Evolutionary conservation across 2,888 invertebrate species (phyloP).

Genomic region (Ormyrus nitidulus): DNA sequence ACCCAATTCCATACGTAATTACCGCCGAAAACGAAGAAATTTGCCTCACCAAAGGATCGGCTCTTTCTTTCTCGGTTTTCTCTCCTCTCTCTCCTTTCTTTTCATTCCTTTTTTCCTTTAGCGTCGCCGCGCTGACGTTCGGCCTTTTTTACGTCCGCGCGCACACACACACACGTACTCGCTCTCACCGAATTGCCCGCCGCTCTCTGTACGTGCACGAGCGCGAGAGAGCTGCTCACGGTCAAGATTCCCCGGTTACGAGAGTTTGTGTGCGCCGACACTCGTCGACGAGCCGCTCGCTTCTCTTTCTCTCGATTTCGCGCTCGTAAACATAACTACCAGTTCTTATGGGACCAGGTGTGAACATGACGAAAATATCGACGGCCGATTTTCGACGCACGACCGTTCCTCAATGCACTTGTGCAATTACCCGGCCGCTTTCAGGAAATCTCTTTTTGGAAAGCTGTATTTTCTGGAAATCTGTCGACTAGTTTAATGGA

Average conservation of each 20-base stretch:
- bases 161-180: too few species aligned
- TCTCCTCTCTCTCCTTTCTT: conserved; percentile 1
- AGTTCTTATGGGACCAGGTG: conserved; percentile 38
- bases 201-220: not conserved
- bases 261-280: not conserved
- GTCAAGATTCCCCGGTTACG: too few species aligned
- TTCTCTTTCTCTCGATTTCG: conserved; percentile 50
- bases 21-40: conserved; percentile 58
- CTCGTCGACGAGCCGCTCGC: not conserved
- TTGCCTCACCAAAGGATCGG: conserved; percentile 52
- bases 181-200: not conserved
- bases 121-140: too few species aligned
- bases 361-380: conserved; percentile 48
- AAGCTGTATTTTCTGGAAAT: too few species aligned
- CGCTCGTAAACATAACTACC: conserved; percentile 58
- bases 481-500: too few species aligned
- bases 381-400: conserved; percentile 29
- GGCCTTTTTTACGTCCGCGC: too few species aligned
- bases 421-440: conserved; percentile 3
- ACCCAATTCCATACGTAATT: conserved; percentile 57
- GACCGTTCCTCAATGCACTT: not conserved
- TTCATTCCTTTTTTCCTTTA: not conserved
- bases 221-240: not conserved
- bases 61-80: conserved; percentile 5
- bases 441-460: too few species aligned